Base-by-base conservation (phyloP, 2,888 invertebrate species). In the Orthonychiurus folsomi region DNA sequence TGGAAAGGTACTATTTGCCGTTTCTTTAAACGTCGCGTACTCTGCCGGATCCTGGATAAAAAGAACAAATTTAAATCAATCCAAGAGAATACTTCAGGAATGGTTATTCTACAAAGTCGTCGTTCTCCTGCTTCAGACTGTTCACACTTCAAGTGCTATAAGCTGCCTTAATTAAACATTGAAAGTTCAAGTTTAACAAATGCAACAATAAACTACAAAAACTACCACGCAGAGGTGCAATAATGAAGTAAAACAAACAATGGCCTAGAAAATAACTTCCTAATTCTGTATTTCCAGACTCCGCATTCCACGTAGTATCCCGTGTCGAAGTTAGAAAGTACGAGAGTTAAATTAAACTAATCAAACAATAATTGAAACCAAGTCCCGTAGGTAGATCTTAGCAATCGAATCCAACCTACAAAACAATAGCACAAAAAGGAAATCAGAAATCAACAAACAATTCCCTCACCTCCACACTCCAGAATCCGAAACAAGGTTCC, bases 41-140 rank as follows among this genome's bases (percentile, higher is more conserved):
- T 59, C 59, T 21, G 59, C 50, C 59, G 59, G 59, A 59, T 59
- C 59, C 59, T 59, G 50, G 3, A n/a, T n/a, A n/a, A n/a, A n/a
- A n/a, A n/a, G n/a, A n/a, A n/a, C n/a, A n/a, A 52, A 52, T 52
- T 21, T n/a, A 21, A 52, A 52, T n/a, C 5, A 52, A 23, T 23
- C 5, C n/a, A 9, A 20, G 9, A 21, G 20, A 21, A 23, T 21
- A 52, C 20, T 52, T 52, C 20, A 52, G 52, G 9, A 21, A 52
- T 52, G 37, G 37, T 9, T 9, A 37, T 37, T 37, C 37, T 5
- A 37, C 5, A 37, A 37, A 37, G 15, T 37, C 37, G 5, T 37
- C 37, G 15, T 37, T 37, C 37, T 15, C 5, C 37, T 37, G 15
- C 37, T 37, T 37, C 37, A 37, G 37, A 37, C 37, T n/a, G n/a